Evolutionary conservation across 2,888 invertebrate species (phyloP), one percentile per base, ranked within the genome.

Genomic region (Limulus polyphemus): DNA sequence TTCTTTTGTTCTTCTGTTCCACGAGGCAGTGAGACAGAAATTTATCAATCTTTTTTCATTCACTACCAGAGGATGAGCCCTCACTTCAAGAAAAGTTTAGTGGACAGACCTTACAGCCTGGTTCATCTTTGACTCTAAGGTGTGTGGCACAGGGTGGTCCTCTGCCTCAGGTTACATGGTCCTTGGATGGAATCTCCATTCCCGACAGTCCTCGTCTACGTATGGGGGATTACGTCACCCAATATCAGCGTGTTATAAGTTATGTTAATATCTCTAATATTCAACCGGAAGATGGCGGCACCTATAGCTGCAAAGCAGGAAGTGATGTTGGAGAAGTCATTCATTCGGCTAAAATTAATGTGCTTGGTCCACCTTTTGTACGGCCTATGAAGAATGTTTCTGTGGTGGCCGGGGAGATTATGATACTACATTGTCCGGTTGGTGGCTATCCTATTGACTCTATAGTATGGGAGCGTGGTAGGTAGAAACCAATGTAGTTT

Each of bases 31-130:
- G 7, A 32, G 7, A 3, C 32, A 32, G 3, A 32, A 32, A 32
- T 7, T 32, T 32, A 32, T 32, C 51, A 9, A n/a, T 7, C 9
- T 60, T 60, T 47, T 51, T 17, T 13, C 13, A n/a, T 17, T 49
- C 11, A 11, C 16, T 47, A 12, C 61, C 69, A 77, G 77, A 73
- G 62, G 75, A 76, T 13, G 72, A 73, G 51, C 77, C 77, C 10
- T 65, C 72, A 49, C 69, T 76, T 47, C 61, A 73, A 14, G 89
- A 90, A 80, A 89, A 88, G 85, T 92, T 92, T 79, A 87, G 89
- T 62, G 91, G 92, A 76, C 90, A 91, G 78, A 92, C 90, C 12
- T 79, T 92, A 65, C 91, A 91, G 75, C 91, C 90, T 0, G 93
- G 93, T 17, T 90, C 90, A 49, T 87, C 88, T 68, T 88, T 93